Base-by-base conservation (phyloP, 2,797 vertebrate species). In the Gephyroberyx darwinii region DNA sequence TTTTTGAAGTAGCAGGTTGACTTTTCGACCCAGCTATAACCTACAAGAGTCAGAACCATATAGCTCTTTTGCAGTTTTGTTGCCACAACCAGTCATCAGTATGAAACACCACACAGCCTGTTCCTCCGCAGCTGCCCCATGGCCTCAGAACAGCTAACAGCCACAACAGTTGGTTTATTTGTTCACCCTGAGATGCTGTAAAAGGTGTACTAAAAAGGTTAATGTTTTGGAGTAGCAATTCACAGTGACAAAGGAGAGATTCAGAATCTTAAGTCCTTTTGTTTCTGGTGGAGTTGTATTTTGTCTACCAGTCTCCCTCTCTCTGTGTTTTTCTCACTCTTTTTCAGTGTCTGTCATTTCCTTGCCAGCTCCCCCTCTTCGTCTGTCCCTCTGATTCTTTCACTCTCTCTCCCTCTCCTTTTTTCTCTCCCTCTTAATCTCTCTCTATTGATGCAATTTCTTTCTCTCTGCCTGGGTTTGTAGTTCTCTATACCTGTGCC, bases 121-220 rank as follows among this genome's bases (percentile, higher is more conserved):
- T 47, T 74, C 54, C 61, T 62, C 53, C 64, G 37, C 72, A 78
- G 77, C 69, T 84, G 80, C 78, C 82, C 48, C 79, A 52, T 3
- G 30, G 41, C 58, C 65, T 31, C 61, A 70, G 45, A 69, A 54
- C 76, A 60, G 68, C 75, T 78, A 52, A 66, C 60, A 55, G 75
- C 60, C 26, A 67, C 81, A 81, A 82, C 78, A 81, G 82, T 86
- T 76, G 77, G 64, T 48, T 69, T 74, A 71, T 74, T 85, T 82
- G 80, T 84, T 83, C 58, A 68, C 71, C 56, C 51, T 51, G 12
- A 71, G 41, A 80, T 20, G 65, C 71, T 37, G 65, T 80, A 76
- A 83, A 74, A 81, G 65, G 69, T 74, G 58, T 58, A 63, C 75
- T 72, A 73, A 79, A 65, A 39, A 22, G 20, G n/a, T 9, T 8